Evolutionary conservation across 2,797 vertebrate genomes (phyloP).

Genomic region (Eleutherodactylus coqui): DNA sequence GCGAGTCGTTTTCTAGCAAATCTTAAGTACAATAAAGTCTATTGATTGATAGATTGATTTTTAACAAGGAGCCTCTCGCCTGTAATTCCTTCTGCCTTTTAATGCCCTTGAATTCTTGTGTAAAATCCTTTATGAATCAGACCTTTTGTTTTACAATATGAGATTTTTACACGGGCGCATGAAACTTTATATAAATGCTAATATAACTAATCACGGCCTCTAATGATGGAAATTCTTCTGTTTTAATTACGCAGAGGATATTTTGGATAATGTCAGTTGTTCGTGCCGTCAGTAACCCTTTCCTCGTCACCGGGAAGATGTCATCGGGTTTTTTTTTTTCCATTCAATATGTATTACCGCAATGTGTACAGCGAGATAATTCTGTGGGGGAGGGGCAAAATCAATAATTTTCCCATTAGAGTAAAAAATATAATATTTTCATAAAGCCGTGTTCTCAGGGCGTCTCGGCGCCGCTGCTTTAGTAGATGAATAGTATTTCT

Average conservation of each 20-base stretch:
- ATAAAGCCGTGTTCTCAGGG: background rate
- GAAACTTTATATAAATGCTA: constrained; percentile 64
- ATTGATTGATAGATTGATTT: constrained; percentile 64
- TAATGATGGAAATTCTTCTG: constrained; percentile 59
- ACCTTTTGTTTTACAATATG: constrained; percentile 64
- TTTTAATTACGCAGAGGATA: constrained; percentile 61
- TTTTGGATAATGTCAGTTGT: constrained; percentile 53
- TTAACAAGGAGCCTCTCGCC: constrained; percentile 59
- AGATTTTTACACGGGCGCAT: constrained; percentile 61
- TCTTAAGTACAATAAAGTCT: constrained; percentile 59
- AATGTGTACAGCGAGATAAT: constrained; percentile 40
- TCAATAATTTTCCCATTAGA: constrained; percentile 37
- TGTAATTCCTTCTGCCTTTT: constrained; percentile 59
- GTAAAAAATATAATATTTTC: constrained; percentile 12
- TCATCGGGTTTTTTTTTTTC: constrained; percentile 23
- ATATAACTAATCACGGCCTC: constrained; percentile 58
- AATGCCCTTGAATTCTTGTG: constrained; percentile 62
- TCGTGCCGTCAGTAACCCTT: constrained; percentile 33
- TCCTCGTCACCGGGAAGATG: constrained; percentile 21
- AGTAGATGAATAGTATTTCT: background rate
- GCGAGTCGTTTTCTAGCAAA: constrained; percentile 49
- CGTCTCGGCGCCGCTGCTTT: too few species aligned
- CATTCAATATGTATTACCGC: constrained; percentile 41
- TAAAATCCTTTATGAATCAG: constrained; percentile 64
- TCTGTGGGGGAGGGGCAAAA: constrained; percentile 4